A percentile compares a stretch with the other conserved stretches of the same genome.
phyloP scores from a whole-genome alignment of 2,888 invertebrate genomes.

The Tetramorium bicarinatum region DNA sequence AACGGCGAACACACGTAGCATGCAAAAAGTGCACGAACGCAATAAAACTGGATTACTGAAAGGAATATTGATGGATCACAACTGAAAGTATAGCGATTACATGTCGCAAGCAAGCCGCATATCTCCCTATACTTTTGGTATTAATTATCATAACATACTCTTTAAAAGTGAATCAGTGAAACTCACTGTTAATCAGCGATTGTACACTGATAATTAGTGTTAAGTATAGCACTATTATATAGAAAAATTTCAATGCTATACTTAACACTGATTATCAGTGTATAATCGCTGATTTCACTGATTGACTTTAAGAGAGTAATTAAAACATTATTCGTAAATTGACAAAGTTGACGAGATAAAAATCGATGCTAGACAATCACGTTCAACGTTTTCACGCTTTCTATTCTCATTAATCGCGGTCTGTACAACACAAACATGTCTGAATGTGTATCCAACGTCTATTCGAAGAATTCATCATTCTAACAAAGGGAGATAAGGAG shows the following conservation, averaged over 20 bases:
- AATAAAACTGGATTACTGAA: neutral
- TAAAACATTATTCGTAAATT: neutral
- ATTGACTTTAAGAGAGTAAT: too few species aligned
- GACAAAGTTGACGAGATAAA: neutral
- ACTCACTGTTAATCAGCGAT: too few species aligned
- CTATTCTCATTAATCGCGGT: neutral
- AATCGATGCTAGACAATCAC: neutral
- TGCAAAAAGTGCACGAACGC: neutral
- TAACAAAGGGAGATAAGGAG: conserved; percentile 35
- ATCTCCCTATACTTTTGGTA: neutral
- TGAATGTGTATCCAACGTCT: neutral
- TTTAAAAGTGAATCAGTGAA: too few species aligned
- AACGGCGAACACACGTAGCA: neutral
- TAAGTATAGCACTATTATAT: too few species aligned
- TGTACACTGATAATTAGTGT: too few species aligned
- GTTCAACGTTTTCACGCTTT: neutral
- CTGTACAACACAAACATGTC: neutral
- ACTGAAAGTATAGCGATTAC: conserved; percentile 14
- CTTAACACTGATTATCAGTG: too few species aligned
- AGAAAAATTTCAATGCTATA: too few species aligned
- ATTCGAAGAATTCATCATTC: conserved; percentile 14
- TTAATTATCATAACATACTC: neutral
- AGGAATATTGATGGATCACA: neutral
- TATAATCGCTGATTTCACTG: too few species aligned
- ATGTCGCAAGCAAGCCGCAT: neutral